Percentiles rank a stretch among this genome's conserved stretches.
These are phyloP conservation scores for Portunus trituberculatus DNA, from an alignment of 1,140 invertebrate genomes.

Conservation along the genomic window DNA sequence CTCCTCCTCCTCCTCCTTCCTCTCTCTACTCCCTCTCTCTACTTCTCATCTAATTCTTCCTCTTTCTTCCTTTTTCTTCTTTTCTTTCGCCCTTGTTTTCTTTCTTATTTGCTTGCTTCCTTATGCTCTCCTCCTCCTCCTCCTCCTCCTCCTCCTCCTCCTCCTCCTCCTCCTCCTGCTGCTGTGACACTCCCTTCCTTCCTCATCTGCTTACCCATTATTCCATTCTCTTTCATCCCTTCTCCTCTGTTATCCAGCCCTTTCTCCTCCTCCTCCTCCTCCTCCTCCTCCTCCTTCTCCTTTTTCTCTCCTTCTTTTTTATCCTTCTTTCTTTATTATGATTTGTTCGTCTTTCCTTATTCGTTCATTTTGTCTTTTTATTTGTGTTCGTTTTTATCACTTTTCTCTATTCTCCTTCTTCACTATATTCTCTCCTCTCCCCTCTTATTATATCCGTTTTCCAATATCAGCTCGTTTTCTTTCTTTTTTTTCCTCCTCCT, in stretches of 20 bases:
- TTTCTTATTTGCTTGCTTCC: not conserved
- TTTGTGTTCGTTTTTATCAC: no score
- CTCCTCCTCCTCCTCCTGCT: not conserved
- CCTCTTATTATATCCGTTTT: no score
- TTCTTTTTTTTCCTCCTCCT: no score
- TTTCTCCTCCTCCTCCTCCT: constrained; percentile 7
- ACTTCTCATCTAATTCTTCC: not conserved
- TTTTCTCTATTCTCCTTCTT: no score
- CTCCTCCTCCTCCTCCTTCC: not conserved
- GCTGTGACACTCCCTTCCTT: no score
- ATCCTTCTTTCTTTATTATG: not conserved
- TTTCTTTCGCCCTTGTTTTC: not conserved
- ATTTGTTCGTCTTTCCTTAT: no score
- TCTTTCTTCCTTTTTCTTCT: not conserved
- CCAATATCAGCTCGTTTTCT: no score
- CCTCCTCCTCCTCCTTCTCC: not conserved
- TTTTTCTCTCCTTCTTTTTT: not conserved
- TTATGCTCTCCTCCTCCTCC: not conserved
- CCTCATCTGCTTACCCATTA: no score
- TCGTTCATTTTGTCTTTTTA: no score
- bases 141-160: not conserved
- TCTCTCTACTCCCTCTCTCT: not conserved
- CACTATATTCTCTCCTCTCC: no score
- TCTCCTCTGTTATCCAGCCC: not conserved
- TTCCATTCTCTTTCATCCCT: no score